phyloP scores from a whole-genome alignment of 2,888 invertebrate species.

The Osedax fenrisi region DNA sequence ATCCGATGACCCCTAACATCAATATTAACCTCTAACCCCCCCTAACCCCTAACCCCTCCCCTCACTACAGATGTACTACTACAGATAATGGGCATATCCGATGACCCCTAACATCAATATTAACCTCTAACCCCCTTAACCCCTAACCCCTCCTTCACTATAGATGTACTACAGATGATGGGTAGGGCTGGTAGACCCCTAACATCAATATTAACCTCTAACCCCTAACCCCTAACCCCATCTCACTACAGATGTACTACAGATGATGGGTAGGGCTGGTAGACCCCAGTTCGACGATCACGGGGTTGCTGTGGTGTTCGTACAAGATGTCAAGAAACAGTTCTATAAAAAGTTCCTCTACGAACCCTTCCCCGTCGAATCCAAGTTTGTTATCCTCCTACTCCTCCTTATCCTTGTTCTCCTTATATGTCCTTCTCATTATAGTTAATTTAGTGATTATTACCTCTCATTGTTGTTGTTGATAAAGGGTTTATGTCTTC shows the following conservation, averaged over 20 bases:
- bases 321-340: constrained; percentile 92
- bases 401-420: too few relatives aligned
- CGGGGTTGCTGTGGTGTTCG: constrained; percentile 59
- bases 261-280: constrained; percentile 99
- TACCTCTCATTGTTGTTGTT: too few relatives aligned
- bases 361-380: constrained; percentile 97
- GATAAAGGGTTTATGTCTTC: too few relatives aligned
- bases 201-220: neutral
- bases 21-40: too few relatives aligned
- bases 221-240: neutral
- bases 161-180: constrained; percentile 97
- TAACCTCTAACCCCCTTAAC: neutral
- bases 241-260: constrained; percentile 66
- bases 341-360: constrained; percentile 98
- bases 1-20: too few relatives aligned
- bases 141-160: constrained; percentile 19
- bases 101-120: neutral
- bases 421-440: too few relatives aligned
- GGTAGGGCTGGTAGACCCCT: constrained; percentile 85
- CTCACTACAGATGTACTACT: too few relatives aligned
- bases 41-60: neutral
- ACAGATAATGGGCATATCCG: constrained; percentile 70
- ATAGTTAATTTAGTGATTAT: too few relatives aligned
- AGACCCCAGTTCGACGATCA: constrained; percentile 89
- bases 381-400: too few relatives aligned